Base-by-base conservation (phyloP, 2,797 vertebrate genomes). In the Margarornis squamiger region DNA sequence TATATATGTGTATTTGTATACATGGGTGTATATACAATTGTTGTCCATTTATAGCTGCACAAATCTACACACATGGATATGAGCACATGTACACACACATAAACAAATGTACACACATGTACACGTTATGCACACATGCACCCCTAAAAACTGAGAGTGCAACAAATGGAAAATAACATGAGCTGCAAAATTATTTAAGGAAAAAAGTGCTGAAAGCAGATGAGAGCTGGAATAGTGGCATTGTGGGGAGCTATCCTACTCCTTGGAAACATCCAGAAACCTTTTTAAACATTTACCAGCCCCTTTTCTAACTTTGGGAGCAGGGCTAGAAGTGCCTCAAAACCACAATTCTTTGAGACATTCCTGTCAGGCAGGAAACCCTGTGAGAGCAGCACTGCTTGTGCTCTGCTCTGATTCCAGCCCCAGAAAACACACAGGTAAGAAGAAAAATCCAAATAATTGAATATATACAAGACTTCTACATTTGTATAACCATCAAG, bases 101-200 rank as follows among this genome's bases (percentile, higher is more conserved):
- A 19, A 7, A 48, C 6, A 45, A 24, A 46, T 8, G n/a, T 21
- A 39, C 55, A 46, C 30, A 59, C 15, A 30, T 0, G 2, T 13
- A 9, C 21, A 62, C 1, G 0, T 21, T 43, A 29, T 3, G 41
- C 9, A 32, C n/a, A 27, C 12, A 5, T 0, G 2, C 15, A 26
- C 17, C 2, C 51, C 52, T 7, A n/a, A 83, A 86, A 59, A 5
- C 15, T 16, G n/a, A 24, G 54, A 2, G 1, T 68, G 45, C 43
- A 73, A 29, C 17, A 87, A 57, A n/a, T 63, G 7, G 34, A 52
- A 79, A 76, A 45, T 11, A 65, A 54, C 32, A 57, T 5, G 9
- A 27, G 7, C 36, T 48, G 21, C 38, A 72, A 74, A 72, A 43
- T 19, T 30, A 52, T 52, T 81, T 51, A 23, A 86, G 41, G 39